Evolutionary conservation across 2,888 invertebrate genomes (phyloP).

Genomic region (Nezara viridula): DNA sequence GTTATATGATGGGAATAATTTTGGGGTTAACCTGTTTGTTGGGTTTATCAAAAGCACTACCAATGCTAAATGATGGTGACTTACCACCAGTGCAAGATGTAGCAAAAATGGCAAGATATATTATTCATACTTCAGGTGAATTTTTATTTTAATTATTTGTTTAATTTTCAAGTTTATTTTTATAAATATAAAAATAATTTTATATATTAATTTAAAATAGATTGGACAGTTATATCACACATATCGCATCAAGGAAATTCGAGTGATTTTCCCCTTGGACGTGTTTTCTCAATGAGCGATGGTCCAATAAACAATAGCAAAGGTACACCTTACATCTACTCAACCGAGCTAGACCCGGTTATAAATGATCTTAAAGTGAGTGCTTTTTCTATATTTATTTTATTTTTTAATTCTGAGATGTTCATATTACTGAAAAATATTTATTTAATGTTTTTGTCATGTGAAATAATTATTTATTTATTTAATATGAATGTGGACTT

Average conservation of each 20-base stretch:
- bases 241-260: conserved; percentile 75
- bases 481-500: no score
- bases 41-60: background rate
- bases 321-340: conserved; percentile 81
- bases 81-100: conserved; percentile 74
- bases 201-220: conserved; percentile 12
- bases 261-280: conserved; percentile 77
- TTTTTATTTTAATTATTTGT: background rate
- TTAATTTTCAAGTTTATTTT: background rate
- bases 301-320: conserved; percentile 78
- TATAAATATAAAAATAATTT: background rate
- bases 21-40: background rate
- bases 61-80: background rate
- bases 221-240: conserved; percentile 57
- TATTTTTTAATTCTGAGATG: background rate
- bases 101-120: conserved; percentile 81
- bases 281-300: conserved; percentile 80
- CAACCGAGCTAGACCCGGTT: conserved; percentile 67
- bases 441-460: no score
- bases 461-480: no score
- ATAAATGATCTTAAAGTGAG: conserved; percentile 63
- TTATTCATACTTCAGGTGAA: conserved; percentile 79
- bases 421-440: no score
- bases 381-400: background rate
- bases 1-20: background rate